Base-by-base conservation (phyloP, 1,140 invertebrate genomes). In the Yoshiicerus persimilis region DNA sequence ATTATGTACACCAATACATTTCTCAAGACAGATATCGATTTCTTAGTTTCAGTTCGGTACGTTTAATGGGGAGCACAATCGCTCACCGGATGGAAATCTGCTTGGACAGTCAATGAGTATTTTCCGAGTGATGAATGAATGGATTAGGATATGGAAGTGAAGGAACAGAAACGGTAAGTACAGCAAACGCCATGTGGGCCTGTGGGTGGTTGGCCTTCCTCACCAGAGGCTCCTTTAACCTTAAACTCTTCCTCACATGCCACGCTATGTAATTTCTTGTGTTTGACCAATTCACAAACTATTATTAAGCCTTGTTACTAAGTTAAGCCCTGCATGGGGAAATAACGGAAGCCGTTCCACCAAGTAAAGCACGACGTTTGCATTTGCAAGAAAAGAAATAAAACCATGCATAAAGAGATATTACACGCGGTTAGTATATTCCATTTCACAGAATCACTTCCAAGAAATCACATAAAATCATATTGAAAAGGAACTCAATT, bases 71-170 rank as follows among this genome's bases (percentile, higher is more conserved):
- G 20, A 23, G 38, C 32, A 38, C 32, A 80, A 80, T 34, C 16
- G 16, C 4, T 13, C 75, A 80, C 75, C 75, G 75, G 75, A 80
- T 80, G 75, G 75, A 80, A 80, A 80, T 80, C 75, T 80, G 75
- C 32, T 80, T 80, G 16, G 30, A 34, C 75, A 32, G 75, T 80
- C 75, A 80, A 80, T 80, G 75, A 32, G 30, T 38, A 36, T 77
- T 77, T 38, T 16, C 27, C n/a, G 25, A 66, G 6, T 41, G 39
- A 6, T 41, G 39, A 30, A 66, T 66, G 64, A 30, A 70, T 70
- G 66, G 66, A 80, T 80, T 25, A 77, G 27, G 70, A 30, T 2
- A 77, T 64, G 62, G 34, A 80, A 80, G 13, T 32, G 32, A 20
- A 34, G 32, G 27, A 30, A 80, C 75, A 32, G 62, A 23, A 66